Base-by-base conservation (phyloP, 2,888 invertebrate genomes). In the Vannuccia rotundouncinata region DNA sequence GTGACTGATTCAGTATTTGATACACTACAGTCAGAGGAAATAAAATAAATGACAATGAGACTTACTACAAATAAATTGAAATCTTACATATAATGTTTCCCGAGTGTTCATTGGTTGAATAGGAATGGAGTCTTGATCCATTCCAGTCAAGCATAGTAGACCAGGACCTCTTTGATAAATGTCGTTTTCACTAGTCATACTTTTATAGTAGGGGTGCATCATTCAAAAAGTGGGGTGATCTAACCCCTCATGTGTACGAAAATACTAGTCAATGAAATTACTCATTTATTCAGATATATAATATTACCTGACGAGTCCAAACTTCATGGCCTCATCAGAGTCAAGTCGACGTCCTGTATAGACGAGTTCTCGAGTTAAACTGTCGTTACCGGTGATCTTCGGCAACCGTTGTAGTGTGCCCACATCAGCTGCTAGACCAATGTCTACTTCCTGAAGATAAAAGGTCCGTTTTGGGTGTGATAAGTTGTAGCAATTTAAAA, bases 341-440 rank as follows among this genome's bases (percentile, higher is more conserved):
- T 89, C 89, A 83, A 98, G 91, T 86, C 92, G 93, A 59, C 97
- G 90, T 0, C 92, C 95, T 0, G 97, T 95, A 84, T 91, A 94
- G 82, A 93, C 93, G 0, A 98, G 89, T 86, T 99, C 99, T 27
- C 95, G 90, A 0, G 91, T 93, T 82, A 94, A 89, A 83, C 96
- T 95, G 59, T 93, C 92, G 84, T 92, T 95, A 25, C 95, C 95
- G 31, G 97, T 90, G 0, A 94, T 89, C 90, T 94, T 95, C 0
- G 97, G 97, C 22, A 99, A 89, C 82, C 97, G 91, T 87, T 98
- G 98, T 59, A 99, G 89, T 0, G 93, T 92, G 0, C 99, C 99
- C 0, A 98, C 93, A 89, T 99, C 99, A 0, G 98, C 95, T 0
- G 97, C 95, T 88, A 99, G 90, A 0, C 98, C 98, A 29, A 90